Evolutionary conservation across 2,888 invertebrate genomes (phyloP).

Genomic region (Netelia fuscicornis): DNA sequence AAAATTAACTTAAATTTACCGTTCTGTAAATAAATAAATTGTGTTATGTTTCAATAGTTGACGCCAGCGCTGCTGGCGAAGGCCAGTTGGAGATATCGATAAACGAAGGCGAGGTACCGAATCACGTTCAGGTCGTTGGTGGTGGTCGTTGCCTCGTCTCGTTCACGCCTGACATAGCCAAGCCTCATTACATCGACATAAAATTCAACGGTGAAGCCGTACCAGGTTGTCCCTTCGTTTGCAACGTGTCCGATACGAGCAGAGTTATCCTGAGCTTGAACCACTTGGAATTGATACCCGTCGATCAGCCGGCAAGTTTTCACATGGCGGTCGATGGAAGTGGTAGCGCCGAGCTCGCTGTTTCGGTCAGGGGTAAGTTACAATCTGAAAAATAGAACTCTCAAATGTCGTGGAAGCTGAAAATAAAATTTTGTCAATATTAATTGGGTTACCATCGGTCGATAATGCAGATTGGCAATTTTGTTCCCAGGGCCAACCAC

Average conservation of each 20-base stretch:
- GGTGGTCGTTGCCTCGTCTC: slow-evolving; percentile 97
- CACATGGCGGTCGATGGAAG: slow-evolving; percentile 92
- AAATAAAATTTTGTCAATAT: too few species aligned
- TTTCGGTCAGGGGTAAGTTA: slow-evolving; percentile 90
- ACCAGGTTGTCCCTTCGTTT: slow-evolving; percentile 95
- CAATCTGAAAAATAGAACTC: slow-evolving; percentile 1
- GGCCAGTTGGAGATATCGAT: slow-evolving; percentile 99
- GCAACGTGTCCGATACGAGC: slow-evolving; percentile 93
- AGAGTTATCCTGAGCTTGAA: slow-evolving; percentile 90
- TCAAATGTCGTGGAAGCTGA: too few species aligned
- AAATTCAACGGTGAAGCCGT: slow-evolving; percentile 98
- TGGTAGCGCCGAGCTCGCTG: slow-evolving; percentile 92
- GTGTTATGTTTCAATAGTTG: slow-evolving; percentile 88
- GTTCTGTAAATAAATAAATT: too few species aligned
- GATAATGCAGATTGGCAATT: not conserved
- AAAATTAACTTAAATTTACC: not conserved
- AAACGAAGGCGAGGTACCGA: slow-evolving; percentile 99
- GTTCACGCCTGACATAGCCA: slow-evolving; percentile 96
- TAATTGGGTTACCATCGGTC: not conserved
- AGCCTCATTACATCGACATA: slow-evolving; percentile 96
- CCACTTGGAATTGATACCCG: slow-evolving; percentile 93
- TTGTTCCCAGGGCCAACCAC: slow-evolving; percentile 89
- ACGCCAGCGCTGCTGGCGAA: slow-evolving; percentile 99
- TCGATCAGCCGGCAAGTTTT: slow-evolving; percentile 92
- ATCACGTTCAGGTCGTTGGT: slow-evolving; percentile 98